Percentiles rank a stretch among this genome's conserved stretches.
Evolutionary conservation across 2,888 invertebrate genomes (phyloP).

Genomic region (Nemotelus pantherinus): DNA sequence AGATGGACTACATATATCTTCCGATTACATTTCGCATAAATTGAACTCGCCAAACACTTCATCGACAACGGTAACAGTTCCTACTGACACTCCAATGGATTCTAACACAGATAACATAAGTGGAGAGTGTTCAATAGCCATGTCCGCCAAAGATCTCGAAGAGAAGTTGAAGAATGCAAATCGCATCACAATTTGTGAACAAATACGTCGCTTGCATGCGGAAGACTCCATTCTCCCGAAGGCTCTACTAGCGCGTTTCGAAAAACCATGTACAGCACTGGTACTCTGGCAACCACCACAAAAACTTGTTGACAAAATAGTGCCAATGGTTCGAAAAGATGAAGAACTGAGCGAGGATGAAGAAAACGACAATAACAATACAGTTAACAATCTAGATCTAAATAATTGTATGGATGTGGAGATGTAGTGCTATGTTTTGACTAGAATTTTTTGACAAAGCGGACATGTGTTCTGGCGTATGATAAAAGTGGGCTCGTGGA

Average conservation of each 20-base stretch:
- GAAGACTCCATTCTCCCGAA: conserved; percentile 75
- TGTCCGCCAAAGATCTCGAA: conserved; percentile 62
- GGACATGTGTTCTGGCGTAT: conserved; percentile 1
- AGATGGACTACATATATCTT: conserved; percentile 77
- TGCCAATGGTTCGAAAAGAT: conserved; percentile 23
- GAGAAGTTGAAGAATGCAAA: conserved; percentile 66
- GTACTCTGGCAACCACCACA: conserved; percentile 84
- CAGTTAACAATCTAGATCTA: conserved; percentile 63
- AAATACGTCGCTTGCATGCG: conserved; percentile 69
- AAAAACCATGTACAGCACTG: conserved; percentile 80
- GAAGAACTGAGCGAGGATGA: conserved; percentile 55
- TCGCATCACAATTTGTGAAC: conserved; percentile 74
- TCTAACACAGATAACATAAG: background rate
- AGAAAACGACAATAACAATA: conserved; percentile 60
- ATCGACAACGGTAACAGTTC: conserved; percentile 19
- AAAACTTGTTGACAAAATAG: conserved; percentile 59
- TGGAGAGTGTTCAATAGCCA: conserved; percentile 49
- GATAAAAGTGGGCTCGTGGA: conserved; percentile 5
- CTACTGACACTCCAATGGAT: conserved; percentile 54
- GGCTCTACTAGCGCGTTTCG: conserved; percentile 72
- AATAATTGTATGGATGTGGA: conserved; percentile 64
- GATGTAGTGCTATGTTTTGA: conserved; percentile 54
- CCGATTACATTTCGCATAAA: conserved; percentile 60
- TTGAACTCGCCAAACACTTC: conserved; percentile 29
- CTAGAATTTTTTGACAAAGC: background rate